These are phyloP conservation scores for Odontocerum albicorne DNA, from an alignment of 2,888 invertebrate genomes.

Conservation along the genomic window DNA sequence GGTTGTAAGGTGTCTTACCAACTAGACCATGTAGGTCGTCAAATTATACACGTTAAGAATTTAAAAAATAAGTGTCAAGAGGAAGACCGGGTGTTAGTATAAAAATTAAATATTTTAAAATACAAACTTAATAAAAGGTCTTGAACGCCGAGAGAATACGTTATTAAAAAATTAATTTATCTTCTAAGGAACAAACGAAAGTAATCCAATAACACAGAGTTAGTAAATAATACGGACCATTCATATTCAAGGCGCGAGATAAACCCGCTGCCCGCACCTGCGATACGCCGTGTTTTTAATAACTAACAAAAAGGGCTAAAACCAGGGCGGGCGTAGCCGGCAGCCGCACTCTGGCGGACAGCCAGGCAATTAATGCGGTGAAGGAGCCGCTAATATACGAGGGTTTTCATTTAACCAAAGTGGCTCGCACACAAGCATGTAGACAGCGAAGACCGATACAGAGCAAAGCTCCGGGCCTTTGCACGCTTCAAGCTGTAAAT, in stretches of 20 bases:
- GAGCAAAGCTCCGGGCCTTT: slow-evolving; percentile 11
- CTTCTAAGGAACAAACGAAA: slow-evolving; percentile 10
- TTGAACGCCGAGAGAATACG: neutral
- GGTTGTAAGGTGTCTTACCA: no score
- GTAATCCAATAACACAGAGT: slow-evolving; percentile 10
- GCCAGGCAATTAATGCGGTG: slow-evolving; percentile 28
- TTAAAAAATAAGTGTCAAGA: no score
- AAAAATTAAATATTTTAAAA: no score
- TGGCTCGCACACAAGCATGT: slow-evolving; percentile 1
- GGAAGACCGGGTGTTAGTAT: no score
- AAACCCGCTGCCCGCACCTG: slow-evolving; percentile 16
- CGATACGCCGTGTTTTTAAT: slow-evolving; percentile 23
- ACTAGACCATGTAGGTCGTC: no score
- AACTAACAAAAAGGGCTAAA: slow-evolving; percentile 8
- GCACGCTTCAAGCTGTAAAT: slow-evolving; percentile 17
- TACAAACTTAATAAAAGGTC: slow-evolving; percentile 2
- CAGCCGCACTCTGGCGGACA: slow-evolving; percentile 15
- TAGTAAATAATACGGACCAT: slow-evolving; percentile 28
- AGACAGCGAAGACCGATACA: neutral
- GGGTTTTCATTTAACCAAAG: slow-evolving; percentile 23
- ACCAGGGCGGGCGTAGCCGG: neutral
- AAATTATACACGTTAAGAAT: no score
- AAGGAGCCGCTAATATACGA: slow-evolving; percentile 12
- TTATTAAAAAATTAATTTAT: slow-evolving; percentile 11
- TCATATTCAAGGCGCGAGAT: slow-evolving; percentile 27